These are phyloP conservation scores for Andrena haemorrhoa DNA, from an alignment of 2,888 invertebrate genomes.

Conservation along the genomic window DNA sequence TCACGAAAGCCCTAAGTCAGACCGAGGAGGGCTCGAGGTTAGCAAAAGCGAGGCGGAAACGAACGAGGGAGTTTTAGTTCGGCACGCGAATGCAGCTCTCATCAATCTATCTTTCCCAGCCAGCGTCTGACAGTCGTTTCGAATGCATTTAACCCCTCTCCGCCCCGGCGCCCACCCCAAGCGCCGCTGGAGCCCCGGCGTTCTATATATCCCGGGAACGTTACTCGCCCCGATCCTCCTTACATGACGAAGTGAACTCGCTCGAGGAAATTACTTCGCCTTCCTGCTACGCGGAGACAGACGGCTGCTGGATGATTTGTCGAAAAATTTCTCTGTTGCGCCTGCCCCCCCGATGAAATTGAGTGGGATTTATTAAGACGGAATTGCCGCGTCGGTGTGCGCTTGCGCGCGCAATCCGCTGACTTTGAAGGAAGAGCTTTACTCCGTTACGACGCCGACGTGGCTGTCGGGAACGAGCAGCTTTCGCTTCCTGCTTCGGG, in stretches of 20 bases:
- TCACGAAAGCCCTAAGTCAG: not conserved
- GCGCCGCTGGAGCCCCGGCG: conserved; percentile 53
- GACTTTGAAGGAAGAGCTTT: not conserved
- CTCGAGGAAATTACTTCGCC: conserved; percentile 72
- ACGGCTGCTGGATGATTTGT: conserved; percentile 70
- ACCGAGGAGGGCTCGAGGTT: conserved; percentile 58
- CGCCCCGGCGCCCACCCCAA: conserved; percentile 55
- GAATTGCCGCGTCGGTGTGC: conserved; percentile 23
- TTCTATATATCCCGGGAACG: conserved; percentile 48
- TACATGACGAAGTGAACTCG: conserved; percentile 70
- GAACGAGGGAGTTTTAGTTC: conserved; percentile 73
- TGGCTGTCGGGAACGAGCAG: no score
- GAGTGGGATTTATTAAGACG: conserved; percentile 50
- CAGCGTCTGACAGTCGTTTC: conserved; percentile 81
- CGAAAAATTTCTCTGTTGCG: conserved; percentile 69
- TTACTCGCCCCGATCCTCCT: conserved; percentile 68
- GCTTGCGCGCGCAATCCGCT: not conserved
- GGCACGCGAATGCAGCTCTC: conserved; percentile 80
- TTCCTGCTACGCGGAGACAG: conserved; percentile 62
- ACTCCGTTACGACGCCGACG: no score
- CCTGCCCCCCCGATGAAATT: conserved; percentile 42
- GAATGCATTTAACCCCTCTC: conserved; percentile 78
- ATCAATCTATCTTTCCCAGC: conserved; percentile 82
- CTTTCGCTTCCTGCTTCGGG: no score
- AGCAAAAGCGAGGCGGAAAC: conserved; percentile 66